Evolutionary conservation across 2,113 vertebrate species (phyloP), one percentile per base, ranked within the genome.

Genomic region (Pipa parva): DNA sequence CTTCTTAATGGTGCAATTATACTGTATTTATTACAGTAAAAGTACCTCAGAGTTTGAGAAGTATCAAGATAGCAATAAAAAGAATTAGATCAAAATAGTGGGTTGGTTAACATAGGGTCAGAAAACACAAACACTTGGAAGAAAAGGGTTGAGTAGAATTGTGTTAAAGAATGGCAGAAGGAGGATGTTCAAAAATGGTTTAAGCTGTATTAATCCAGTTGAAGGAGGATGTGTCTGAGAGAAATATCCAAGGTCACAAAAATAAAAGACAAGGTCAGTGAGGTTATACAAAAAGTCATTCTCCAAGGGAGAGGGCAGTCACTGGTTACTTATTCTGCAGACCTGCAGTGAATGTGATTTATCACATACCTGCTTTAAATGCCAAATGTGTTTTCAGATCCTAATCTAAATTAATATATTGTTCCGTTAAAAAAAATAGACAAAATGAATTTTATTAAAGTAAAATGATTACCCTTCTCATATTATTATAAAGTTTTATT

Each of bases 181-280:
- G 22, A 39, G n/a, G 13, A 18, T 33, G 17, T 22, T n/a, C n/a
- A n/a, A n/a, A n/a, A n/a, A n/a, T n/a, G n/a, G n/a, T n/a, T n/a
- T n/a, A n/a, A n/a, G n/a, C n/a, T n/a, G n/a, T n/a, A n/a, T n/a
- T n/a, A n/a, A n/a, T n/a, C n/a, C n/a, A n/a, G n/a, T n/a, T n/a
- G n/a, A n/a, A n/a, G n/a, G n/a, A 39, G n/a, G 13, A 18, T 33
- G 17, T 22, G 42, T 20, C 7, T 7, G 17, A 33, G 27, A 57
- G 46, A 33, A 57, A 48, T 58, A 66, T 46, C 56, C 63, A 66
- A 20, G 54, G 39, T 57, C 37, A 66, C 8, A 57, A 12, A 58
- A 3, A 66, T 21, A 67, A 67, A 50, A 17, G 20, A 18, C 7
- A 36, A 45, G 55, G 64, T 67, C 55, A 67, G 55, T 36, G 22